Percentiles rank a stretch among this genome's conserved stretches.
Evolutionary conservation across 2,888 invertebrate genomes (phyloP).

Genomic region (Leptinotarsa juncta): DNA sequence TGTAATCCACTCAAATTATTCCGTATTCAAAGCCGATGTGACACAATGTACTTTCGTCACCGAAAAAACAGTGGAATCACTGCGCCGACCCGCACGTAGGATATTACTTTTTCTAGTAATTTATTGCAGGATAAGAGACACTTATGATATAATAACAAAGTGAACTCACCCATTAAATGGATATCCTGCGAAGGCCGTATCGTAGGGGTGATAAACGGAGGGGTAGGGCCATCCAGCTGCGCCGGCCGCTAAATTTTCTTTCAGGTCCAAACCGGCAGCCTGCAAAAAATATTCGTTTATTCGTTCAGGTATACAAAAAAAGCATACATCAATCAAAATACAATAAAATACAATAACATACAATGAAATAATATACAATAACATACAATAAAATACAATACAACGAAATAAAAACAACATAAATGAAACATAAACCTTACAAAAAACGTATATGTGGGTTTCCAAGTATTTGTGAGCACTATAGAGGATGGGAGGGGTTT

Average conservation of each 20-base stretch:
- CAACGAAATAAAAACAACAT: no score
- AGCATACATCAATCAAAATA: no score
- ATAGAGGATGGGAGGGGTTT: no score
- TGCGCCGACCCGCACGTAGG: conserved; percentile 26
- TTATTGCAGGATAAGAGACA: conserved; percentile 43
- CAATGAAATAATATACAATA: no score
- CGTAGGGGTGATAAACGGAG: conserved; percentile 93
- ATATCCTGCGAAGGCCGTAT: conserved; percentile 92
- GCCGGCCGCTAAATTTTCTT: conserved; percentile 87
- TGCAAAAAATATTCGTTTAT: conserved; percentile 63
- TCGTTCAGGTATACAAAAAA: no score
- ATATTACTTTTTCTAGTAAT: conserved; percentile 41
- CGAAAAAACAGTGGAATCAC: conserved; percentile 23
- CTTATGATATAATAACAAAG: conserved; percentile 40
- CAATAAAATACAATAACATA: no score
- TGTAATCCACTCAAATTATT: neutral
- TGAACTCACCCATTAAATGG: conserved; percentile 93
- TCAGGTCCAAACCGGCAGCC: conserved; percentile 88
- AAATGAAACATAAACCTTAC: no score
- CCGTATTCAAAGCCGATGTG: conserved; percentile 4
- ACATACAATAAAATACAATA: no score
- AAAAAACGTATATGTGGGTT: no score
- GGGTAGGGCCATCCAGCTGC: conserved; percentile 92
- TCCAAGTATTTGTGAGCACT: no score
- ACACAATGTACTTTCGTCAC: conserved; percentile 11